Percentiles rank a stretch among this genome's conserved stretches.
Evolutionary conservation across 2,797 vertebrate genomes (phyloP).

Genomic region (Poecilia picta): DNA sequence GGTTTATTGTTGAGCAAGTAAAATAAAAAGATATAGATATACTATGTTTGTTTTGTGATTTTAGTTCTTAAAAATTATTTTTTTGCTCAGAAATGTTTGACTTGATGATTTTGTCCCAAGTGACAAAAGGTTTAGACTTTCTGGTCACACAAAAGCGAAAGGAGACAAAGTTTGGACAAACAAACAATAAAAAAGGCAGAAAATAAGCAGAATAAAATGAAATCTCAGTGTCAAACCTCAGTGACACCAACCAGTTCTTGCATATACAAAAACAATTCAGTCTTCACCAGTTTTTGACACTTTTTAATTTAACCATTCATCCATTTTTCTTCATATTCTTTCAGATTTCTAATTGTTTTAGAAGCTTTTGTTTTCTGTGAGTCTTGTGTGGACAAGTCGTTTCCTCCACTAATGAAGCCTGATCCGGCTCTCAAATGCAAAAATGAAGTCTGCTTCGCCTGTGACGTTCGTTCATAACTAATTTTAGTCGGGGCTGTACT

Average conservation of each 20-base stretch:
- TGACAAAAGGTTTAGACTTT: too few relatives aligned
- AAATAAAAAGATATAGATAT: too few relatives aligned
- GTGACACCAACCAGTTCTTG: not conserved
- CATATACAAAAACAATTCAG: not conserved
- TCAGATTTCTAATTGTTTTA: not conserved
- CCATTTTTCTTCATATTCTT: not conserved
- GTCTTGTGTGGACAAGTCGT: not conserved
- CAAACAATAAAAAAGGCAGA: not conserved
- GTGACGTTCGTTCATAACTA: slow-evolving; percentile 51
- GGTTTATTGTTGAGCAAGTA: too few relatives aligned
- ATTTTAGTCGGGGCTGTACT: slow-evolving; percentile 55
- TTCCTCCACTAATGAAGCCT: not conserved
- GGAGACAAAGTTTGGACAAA: too few relatives aligned
- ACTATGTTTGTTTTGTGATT: too few relatives aligned
- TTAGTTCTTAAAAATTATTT: too few relatives aligned
- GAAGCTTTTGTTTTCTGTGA: not conserved
- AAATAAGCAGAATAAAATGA: too few relatives aligned
- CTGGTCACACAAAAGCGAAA: too few relatives aligned
- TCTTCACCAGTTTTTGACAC: not conserved
- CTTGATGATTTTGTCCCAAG: too few relatives aligned
- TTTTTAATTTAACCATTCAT: not conserved
- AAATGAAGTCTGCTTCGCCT: not conserved
- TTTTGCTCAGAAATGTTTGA: too few relatives aligned
- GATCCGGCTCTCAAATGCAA: not conserved
- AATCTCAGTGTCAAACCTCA: too few relatives aligned